A percentile compares a stretch with the other conserved stretches of the same genome.
These are phyloP conservation scores for Acanthopagrus latus DNA, from an alignment of 2,797 vertebrate species.

Conservation along the genomic window DNA sequence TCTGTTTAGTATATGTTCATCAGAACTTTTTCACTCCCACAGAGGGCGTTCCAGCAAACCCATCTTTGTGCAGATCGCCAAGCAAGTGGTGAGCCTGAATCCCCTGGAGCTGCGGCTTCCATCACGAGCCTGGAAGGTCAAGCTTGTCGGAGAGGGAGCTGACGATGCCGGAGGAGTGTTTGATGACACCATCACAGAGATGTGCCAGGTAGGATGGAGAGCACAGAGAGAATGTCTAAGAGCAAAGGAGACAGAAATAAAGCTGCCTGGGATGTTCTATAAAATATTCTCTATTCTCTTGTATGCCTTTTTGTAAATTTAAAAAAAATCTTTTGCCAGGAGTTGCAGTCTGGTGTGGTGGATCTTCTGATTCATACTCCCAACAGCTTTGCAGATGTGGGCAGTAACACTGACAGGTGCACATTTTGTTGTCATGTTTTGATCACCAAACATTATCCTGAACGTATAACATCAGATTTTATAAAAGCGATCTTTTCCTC, in stretches of 20 bases:
- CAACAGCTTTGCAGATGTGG: constrained; percentile 88
- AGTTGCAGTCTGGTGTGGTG: constrained; percentile 87
- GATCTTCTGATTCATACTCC: constrained; percentile 89
- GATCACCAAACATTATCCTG: not conserved
- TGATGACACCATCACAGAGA: constrained; percentile 90
- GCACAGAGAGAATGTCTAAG: not conserved
- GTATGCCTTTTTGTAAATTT: constrained; percentile 15
- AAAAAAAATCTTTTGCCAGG: constrained; percentile 66
- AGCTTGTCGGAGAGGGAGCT: constrained; percentile 88
- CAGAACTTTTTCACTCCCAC: constrained; percentile 17
- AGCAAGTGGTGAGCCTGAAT: constrained; percentile 88
- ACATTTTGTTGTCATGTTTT: constrained; percentile 12
- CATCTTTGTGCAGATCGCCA: constrained; percentile 89
- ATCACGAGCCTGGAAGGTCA: constrained; percentile 89
- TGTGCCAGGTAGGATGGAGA: constrained; percentile 85
- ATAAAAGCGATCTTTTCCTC: not conserved
- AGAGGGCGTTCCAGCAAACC: constrained; percentile 89
- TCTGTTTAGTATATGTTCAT: not conserved
- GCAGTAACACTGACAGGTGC: constrained; percentile 89
- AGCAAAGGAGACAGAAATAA: not conserved
- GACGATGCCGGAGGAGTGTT: constrained; percentile 90
- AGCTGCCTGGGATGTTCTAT: not conserved
- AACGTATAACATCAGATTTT: not conserved
- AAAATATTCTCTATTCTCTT: not conserved
- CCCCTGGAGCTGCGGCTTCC: constrained; percentile 87